These are phyloP conservation scores for Cosmopolites sordidus DNA, from an alignment of 2,888 invertebrate genomes.

Conservation along the genomic window DNA sequence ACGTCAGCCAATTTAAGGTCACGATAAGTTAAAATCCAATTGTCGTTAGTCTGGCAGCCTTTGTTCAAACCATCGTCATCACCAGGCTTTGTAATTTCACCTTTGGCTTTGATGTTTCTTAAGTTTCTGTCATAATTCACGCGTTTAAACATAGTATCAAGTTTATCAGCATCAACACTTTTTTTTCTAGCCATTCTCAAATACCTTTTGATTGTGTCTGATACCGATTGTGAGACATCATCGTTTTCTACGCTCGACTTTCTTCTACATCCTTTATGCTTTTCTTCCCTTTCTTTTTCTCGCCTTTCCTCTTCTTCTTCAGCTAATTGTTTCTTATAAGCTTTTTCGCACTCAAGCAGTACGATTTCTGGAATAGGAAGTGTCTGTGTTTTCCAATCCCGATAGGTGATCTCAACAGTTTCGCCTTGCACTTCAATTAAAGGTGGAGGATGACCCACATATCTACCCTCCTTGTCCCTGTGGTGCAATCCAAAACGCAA, in stretches of 20 bases:
- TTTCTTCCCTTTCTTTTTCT: constrained; percentile 31
- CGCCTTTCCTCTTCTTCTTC: constrained; percentile 49
- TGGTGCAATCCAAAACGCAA: background rate
- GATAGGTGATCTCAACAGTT: constrained; percentile 51
- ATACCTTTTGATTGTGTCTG: constrained; percentile 82
- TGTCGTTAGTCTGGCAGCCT: constrained; percentile 73
- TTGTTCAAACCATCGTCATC: constrained; percentile 75
- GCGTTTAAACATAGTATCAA: constrained; percentile 71
- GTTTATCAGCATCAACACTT: constrained; percentile 75
- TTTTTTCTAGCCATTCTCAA: constrained; percentile 84
- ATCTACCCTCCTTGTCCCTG: background rate
- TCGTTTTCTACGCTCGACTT: constrained; percentile 79
- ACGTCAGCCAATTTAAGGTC: constrained; percentile 49
- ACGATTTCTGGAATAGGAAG: constrained; percentile 56
- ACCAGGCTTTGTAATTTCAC: constrained; percentile 68
- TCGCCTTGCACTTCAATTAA: constrained; percentile 64
- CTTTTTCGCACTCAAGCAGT: constrained; percentile 50
- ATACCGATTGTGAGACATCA: constrained; percentile 81
- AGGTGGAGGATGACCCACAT: constrained; percentile 53
- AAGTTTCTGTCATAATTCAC: constrained; percentile 84
- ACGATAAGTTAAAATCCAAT: constrained; percentile 62
- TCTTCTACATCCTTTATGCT: constrained; percentile 51
- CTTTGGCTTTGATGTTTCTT: constrained; percentile 75
- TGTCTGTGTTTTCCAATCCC: constrained; percentile 57
- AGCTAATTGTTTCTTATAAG: constrained; percentile 46